phyloP scores from a whole-genome alignment of 2,888 invertebrate genomes.

The Seira sanloemensis region DNA sequence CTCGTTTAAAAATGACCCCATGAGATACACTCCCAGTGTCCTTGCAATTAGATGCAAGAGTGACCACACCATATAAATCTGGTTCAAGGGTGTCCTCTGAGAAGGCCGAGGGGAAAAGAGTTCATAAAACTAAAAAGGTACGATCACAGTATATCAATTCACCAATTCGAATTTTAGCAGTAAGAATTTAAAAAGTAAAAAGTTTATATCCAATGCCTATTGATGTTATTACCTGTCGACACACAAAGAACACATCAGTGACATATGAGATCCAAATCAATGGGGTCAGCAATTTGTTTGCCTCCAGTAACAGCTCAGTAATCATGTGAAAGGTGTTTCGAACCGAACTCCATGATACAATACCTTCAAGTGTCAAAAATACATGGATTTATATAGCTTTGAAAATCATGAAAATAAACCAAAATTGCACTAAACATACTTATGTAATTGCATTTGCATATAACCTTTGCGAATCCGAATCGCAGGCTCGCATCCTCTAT shows the following conservation, averaged over 20 bases:
- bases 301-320: slow-evolving; percentile 61
- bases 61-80: slow-evolving; percentile 69
- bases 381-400: too few species aligned
- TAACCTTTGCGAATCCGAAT: too few species aligned
- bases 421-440: too few species aligned
- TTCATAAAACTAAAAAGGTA: slow-evolving; percentile 62
- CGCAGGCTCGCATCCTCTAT: too few species aligned
- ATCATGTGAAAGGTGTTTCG: slow-evolving; percentile 62
- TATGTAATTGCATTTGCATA: too few species aligned
- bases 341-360: slow-evolving; percentile 61
- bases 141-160: background rate
- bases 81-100: slow-evolving; percentile 35
- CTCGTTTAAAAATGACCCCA: slow-evolving; percentile 67
- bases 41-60: slow-evolving; percentile 65
- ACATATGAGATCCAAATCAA: slow-evolving; percentile 70
- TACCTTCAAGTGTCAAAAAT: too few species aligned
- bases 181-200: background rate
- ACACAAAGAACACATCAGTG: slow-evolving; percentile 72
- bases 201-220: too few species aligned
- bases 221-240: slow-evolving; percentile 69
- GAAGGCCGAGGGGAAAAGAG: slow-evolving; percentile 48
- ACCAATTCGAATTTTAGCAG: background rate
- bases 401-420: too few species aligned
- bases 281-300: slow-evolving; percentile 65
- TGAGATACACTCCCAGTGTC: slow-evolving; percentile 67